Evolutionary conservation across 2,888 invertebrate species (phyloP), one percentile per base, ranked within the genome.

Genomic region (Ochropleura plecta): DNA sequence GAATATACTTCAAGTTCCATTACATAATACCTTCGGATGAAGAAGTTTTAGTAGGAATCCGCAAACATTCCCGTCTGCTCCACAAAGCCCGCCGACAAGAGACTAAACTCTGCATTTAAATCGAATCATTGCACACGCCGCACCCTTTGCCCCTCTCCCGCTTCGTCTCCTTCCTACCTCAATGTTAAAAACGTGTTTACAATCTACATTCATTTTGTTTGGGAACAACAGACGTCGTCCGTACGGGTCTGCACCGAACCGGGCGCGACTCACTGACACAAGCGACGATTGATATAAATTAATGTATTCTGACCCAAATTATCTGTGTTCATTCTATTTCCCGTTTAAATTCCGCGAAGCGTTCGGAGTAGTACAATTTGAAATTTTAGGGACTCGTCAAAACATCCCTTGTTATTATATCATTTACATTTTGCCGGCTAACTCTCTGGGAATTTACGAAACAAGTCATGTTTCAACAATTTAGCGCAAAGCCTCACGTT

Each of bases 381-480:
- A 78, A 76, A 83, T 76, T 77, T 76, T 78, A 63, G 67, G 68
- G 66, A 68, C 70, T 86, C 84, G 83, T 84, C 79, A 82, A 84
- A 85, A 84, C 84, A 83, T 81, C 85, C 80, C 86, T 88, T 90
- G 90, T 91, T 89, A 90, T 90, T 88, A 88, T 88, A 89, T 84
- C 87, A 88, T 91, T 91, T 91, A 89, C 90, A 89, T 91, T 87
- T 88, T 79, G 81, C 79, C 81, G 81, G 79, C 77, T 76, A 74
- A 84, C 85, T 87, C 83, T 75, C 74, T 65, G 78, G 63, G 72
- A 80, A 88, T 90, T 92, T 87, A 75, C 87, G 86, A 93, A 90
- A 91, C 93, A 90, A 92, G 93, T 94, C 93, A 93, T 93, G 94
- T 92, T 91, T 89, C 92, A 86, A 91, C 93, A 91, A 92, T 93